These are phyloP conservation scores for Prochilodus magdalenae DNA, from an alignment of 2,113 vertebrate species.

Conservation along the genomic window DNA sequence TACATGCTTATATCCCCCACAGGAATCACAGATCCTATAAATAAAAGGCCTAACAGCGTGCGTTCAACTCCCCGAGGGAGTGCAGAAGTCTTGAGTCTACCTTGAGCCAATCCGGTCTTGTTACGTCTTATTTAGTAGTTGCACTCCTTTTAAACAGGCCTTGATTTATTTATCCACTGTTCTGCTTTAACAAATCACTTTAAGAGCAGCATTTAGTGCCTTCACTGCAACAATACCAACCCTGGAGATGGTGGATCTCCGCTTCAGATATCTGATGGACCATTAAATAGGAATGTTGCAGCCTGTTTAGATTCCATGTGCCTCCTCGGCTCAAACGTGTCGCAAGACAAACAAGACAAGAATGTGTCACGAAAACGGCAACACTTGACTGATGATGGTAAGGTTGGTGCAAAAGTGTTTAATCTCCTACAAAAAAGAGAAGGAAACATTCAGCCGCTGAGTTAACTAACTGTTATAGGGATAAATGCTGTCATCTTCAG, in stretches of 20 bases:
- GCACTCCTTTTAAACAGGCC: conserved; percentile 40
- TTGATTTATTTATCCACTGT: conserved; percentile 64
- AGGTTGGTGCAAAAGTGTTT: conserved; percentile 9
- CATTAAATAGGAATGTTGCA: conserved; percentile 10
- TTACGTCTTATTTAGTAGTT: conserved; percentile 63
- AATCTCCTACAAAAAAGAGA: neutral
- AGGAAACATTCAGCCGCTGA: neutral
- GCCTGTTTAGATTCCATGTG: conserved; percentile 52
- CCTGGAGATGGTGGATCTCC: neutral
- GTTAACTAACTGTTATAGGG: conserved; percentile 32
- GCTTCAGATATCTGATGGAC: conserved; percentile 38
- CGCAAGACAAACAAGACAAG: neutral
- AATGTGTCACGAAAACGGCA: neutral
- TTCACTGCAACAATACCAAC: conserved; percentile 22
- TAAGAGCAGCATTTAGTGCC: conserved; percentile 43
- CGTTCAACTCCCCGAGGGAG: conserved; percentile 75
- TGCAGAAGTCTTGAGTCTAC: conserved; percentile 77
- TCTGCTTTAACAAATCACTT: conserved; percentile 46
- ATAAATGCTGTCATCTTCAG: conserved; percentile 34
- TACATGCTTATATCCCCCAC: conserved; percentile 75
- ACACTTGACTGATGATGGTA: conserved; percentile 10
- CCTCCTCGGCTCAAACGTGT: conserved; percentile 1
- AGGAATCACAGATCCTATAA: conserved; percentile 77
- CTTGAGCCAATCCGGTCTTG: conserved; percentile 71
- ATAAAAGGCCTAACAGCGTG: conserved; percentile 81